Conservation (phyloP, 2,888 invertebrate genomes). For the Yponomeuta malinellus region DNA sequence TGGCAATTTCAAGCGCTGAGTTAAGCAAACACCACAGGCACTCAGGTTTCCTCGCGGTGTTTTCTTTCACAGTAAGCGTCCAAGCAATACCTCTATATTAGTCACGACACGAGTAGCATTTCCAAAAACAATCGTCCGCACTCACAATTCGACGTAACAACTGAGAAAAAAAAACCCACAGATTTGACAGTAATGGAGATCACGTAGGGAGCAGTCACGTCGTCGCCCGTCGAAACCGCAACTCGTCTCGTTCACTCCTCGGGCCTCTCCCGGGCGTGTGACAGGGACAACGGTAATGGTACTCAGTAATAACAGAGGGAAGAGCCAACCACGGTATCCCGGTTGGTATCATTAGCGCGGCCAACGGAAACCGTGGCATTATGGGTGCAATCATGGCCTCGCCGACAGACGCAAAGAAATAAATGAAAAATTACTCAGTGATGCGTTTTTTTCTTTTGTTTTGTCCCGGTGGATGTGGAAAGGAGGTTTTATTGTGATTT, state of each 20-base stretch:
- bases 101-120: background rate
- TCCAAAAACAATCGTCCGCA: background rate
- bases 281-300: constrained; percentile 58
- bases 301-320: constrained; percentile 12
- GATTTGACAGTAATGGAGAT: constrained; percentile 61
- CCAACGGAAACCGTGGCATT: constrained; percentile 51
- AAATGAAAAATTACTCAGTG: constrained; percentile 12
- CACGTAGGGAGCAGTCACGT: constrained; percentile 57
- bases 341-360: constrained; percentile 20
- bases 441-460: background rate
- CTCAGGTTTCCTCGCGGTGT: no score
- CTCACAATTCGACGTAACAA: background rate
- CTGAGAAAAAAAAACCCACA: constrained; percentile 34
- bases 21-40: no score
- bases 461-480: background rate
- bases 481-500: background rate
- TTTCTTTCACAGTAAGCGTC: no score
- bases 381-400: constrained; percentile 42
- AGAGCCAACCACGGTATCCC: constrained; percentile 5
- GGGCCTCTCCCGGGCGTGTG: constrained; percentile 38
- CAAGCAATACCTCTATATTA: background rate
- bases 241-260: constrained; percentile 56
- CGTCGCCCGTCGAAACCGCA: constrained; percentile 37
- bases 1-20: no score
- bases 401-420: constrained; percentile 14